These are phyloP conservation scores for Melanerpes aurifrons DNA, from an alignment of 2,113 vertebrate species.

Conservation along the genomic window DNA sequence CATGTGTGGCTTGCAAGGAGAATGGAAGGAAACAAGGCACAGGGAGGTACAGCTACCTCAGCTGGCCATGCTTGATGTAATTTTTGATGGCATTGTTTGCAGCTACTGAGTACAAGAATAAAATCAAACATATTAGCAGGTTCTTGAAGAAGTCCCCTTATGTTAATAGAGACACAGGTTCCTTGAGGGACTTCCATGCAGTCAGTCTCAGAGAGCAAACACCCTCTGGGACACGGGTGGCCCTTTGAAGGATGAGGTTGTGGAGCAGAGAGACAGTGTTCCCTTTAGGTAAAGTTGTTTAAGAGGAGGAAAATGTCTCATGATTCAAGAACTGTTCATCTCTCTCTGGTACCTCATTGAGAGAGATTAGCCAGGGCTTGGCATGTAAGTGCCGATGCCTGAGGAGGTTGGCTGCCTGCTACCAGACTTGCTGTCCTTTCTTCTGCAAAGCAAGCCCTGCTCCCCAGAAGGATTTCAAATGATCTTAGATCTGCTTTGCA, in stretches of 20 bases:
- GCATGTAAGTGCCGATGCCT: background rate
- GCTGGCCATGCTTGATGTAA: background rate
- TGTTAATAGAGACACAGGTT: background rate
- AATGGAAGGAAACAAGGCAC: background rate
- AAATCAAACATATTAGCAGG: rapidly evolving
- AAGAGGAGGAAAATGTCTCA: background rate
- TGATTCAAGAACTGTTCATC: background rate
- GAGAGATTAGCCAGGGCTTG: background rate
- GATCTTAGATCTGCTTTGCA: slow-evolving; percentile 19
- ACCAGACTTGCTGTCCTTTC: background rate
- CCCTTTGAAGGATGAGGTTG: background rate
- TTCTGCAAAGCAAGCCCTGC: background rate
- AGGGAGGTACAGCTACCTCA: background rate
- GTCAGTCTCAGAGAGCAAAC: background rate
- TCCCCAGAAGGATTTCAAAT: slow-evolving; percentile 20
- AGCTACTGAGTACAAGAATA: background rate
- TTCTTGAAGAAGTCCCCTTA: background rate
- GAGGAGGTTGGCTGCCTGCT: background rate
- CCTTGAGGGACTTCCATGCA: background rate
- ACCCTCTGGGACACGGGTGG: rapidly evolving
- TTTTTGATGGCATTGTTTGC: background rate
- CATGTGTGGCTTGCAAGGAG: background rate
- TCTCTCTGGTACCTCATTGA: background rate
- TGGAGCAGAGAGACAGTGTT: background rate
- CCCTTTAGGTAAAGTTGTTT: background rate